Evolutionary conservation across 2,888 invertebrate genomes (phyloP), one percentile per base, ranked within the genome.

Genomic region (Oxystoma pomonae): DNA sequence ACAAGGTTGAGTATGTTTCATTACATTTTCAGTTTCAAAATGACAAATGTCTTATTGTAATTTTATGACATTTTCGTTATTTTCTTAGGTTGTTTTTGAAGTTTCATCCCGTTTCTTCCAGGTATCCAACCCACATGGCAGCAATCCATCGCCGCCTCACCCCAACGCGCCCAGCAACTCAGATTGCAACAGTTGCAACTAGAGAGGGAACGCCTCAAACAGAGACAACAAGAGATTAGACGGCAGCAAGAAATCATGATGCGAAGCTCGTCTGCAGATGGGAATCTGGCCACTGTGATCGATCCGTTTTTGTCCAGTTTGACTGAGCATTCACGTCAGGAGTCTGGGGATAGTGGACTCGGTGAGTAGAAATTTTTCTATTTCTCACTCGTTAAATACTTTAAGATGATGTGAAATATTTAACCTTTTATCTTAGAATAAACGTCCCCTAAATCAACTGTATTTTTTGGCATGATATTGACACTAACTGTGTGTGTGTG

Each of bases 331-430:
- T 91, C 94, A 72, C 86, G 96, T 68, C 96, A 97, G 81, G 96
- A 96, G 81, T 95, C 95, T 12, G 94, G 94, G 12, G 96, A 97
- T 81, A 95, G 94, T 80, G 97, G 97, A 60, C 85, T 96, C 67
- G 96, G 96, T 79, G 73, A 73, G 74, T 69, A 57, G 18, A 49
- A 19, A 1, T 19, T n/a, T 57, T n/a, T 18, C 5, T 53, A 9
- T 53, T 53, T n/a, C 53, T 20, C 16, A 9, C 22, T 21, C 22
- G 22, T 20, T n/a, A 22, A 9, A 17, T 21, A 16, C 7, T n/a
- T n/a, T n/a, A n/a, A n/a, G n/a, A n/a, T n/a, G n/a, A n/a, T n/a
- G n/a, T n/a, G n/a, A n/a, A n/a, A n/a, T n/a, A n/a, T n/a, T n/a
- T n/a, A n/a, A n/a, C n/a, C n/a, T n/a, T n/a, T n/a, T n/a, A n/a